These are phyloP conservation scores for Pristiophorus japonicus DNA, from an alignment of 2,113 vertebrate species.

Conservation along the genomic window DNA sequence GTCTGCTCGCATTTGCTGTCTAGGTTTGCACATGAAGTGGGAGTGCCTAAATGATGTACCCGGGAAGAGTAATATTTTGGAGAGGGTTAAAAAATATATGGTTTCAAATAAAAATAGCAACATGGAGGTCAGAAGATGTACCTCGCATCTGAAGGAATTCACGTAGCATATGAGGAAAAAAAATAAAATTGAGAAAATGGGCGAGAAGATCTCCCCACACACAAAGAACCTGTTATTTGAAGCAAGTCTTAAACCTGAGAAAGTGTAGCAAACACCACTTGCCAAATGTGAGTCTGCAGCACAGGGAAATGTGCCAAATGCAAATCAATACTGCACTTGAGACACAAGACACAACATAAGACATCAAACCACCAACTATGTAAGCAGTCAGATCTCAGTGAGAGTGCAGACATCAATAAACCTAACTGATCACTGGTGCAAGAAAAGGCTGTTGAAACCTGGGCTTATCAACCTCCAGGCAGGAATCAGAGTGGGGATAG, in stretches of 20 bases:
- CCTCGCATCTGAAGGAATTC: too few relatives aligned
- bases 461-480: too few relatives aligned
- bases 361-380: too few relatives aligned
- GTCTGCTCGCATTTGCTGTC: not conserved
- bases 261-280: not conserved
- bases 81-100: not conserved
- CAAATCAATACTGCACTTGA: too few relatives aligned
- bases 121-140: not conserved
- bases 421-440: too few relatives aligned
- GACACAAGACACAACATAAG: too few relatives aligned
- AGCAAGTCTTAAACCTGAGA: not conserved
- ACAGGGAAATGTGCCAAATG: too few relatives aligned
- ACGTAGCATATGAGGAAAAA: not conserved
- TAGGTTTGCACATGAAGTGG: not conserved
- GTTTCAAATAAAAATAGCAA: not conserved
- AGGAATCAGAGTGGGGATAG: too few relatives aligned
- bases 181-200: too few relatives aligned
- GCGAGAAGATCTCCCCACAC: not conserved
- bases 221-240: not conserved
- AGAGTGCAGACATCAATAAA: too few relatives aligned
- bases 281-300: not conserved
- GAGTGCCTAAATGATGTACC: not conserved
- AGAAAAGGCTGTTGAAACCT: too few relatives aligned
- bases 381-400: too few relatives aligned
- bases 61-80: not conserved